Evolutionary conservation across 2,888 invertebrate genomes (phyloP).

Genomic region (Endotricha flammealis): DNA sequence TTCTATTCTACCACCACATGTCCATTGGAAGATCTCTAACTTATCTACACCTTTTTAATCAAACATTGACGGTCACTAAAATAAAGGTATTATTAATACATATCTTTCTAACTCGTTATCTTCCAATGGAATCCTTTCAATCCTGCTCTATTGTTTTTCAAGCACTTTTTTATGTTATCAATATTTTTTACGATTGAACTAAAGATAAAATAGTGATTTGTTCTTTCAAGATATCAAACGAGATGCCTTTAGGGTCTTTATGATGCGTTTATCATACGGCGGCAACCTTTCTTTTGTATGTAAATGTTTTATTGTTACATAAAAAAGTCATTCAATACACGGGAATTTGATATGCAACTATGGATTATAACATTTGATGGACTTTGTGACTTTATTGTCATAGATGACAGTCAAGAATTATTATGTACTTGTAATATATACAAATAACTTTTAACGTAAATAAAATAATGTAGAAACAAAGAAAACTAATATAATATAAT

Average conservation of each 20-base stretch:
- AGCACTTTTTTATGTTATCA: conserved; percentile 72
- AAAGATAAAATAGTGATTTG: conserved; percentile 75
- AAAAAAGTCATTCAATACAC: conserved; percentile 25
- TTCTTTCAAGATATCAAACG: conserved; percentile 65
- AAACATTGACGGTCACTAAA: conserved; percentile 17
- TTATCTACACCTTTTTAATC: too few species aligned
- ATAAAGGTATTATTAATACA: conserved; percentile 72
- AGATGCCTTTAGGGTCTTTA: conserved; percentile 59
- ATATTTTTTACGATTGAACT: conserved; percentile 73
- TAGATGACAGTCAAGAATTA: too few species aligned
- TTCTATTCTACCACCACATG: too few species aligned
- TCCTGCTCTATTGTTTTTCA: conserved; percentile 75
- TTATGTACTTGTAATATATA: too few species aligned
- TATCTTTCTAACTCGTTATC: conserved; percentile 66
- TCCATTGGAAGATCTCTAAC: too few species aligned
- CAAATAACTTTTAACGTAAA: too few species aligned
- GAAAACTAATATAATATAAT: too few species aligned
- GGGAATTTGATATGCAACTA: conserved; percentile 9
- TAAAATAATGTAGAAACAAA: too few species aligned
- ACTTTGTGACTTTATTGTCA: too few species aligned
- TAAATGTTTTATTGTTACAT: conserved; percentile 65
- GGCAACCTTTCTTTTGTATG: conserved; percentile 67
- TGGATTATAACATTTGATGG: not conserved
- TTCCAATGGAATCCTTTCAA: conserved; percentile 70
- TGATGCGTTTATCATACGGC: conserved; percentile 69